phyloP scores from a whole-genome alignment of 2,888 invertebrate species.

The Colletes collaris region DNA sequence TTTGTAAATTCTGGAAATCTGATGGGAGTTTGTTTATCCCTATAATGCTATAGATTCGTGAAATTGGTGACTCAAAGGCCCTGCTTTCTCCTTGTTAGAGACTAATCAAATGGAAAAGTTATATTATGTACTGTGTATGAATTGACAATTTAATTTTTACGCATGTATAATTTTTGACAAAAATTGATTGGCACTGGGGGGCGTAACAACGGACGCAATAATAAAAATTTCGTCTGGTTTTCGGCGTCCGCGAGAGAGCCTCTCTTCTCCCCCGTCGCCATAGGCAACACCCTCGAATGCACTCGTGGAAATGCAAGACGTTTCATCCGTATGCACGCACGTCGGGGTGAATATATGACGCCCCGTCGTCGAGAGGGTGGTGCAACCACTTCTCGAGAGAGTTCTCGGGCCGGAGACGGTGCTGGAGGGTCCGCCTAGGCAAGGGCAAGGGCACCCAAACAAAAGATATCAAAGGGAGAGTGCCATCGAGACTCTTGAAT shows the following conservation, averaged over 20 bases:
- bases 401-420: constrained; percentile 34
- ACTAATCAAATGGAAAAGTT: too few species aligned
- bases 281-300: constrained; percentile 52
- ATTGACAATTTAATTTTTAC: too few species aligned
- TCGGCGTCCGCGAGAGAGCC: constrained; percentile 32
- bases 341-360: constrained; percentile 26
- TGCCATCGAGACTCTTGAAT: constrained; percentile 49
- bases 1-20: too few species aligned
- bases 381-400: constrained; percentile 44
- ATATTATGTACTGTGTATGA: too few species aligned
- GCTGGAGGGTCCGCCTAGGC: constrained; percentile 54
- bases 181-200: too few species aligned
- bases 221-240: constrained; percentile 32
- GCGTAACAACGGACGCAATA: too few species aligned
- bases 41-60: too few species aligned
- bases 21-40: too few species aligned
- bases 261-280: constrained; percentile 34
- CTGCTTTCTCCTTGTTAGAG: too few species aligned
- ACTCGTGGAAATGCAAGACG: constrained; percentile 59
- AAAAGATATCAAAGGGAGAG: constrained; percentile 61
- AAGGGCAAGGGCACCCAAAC: constrained; percentile 68
- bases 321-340: constrained; percentile 46
- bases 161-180: too few species aligned
- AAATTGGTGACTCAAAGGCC: too few species aligned
- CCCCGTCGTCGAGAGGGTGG: constrained; percentile 36